Conservation (phyloP, 1,140 invertebrate species). For the Drosophila seguyi region DNA sequence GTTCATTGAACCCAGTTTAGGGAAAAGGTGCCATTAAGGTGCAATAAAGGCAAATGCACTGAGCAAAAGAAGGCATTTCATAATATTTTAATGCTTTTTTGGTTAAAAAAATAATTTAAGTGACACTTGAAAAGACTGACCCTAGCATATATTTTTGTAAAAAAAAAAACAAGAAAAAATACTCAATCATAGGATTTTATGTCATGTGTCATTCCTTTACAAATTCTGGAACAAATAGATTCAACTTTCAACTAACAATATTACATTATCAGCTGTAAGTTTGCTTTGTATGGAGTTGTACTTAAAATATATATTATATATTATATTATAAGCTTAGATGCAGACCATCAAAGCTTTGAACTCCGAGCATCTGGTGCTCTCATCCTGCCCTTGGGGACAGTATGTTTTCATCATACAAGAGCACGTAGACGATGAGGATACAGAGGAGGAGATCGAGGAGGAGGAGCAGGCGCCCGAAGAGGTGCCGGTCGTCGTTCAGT, state of each 20-base stretch:
- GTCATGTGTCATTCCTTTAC: not conserved
- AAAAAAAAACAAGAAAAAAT: not conserved
- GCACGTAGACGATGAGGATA: fast-evolving
- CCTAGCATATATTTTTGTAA: not conserved
- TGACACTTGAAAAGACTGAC: not conserved
- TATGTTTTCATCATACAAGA: no score
- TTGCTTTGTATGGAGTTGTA: not conserved
- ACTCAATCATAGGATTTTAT: not conserved
- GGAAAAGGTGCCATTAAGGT: constrained; percentile 11
- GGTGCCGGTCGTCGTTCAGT: not conserved
- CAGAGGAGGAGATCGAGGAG: not conserved
- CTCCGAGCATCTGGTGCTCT: not conserved
- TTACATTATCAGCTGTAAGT: not conserved
- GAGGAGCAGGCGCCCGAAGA: not conserved
- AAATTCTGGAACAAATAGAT: no score
- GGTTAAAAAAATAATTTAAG: not conserved
- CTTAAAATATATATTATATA: not conserved
- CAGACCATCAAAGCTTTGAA: not conserved
- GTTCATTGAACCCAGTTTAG: constrained; percentile 41
- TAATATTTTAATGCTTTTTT: not conserved
- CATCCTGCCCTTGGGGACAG: not conserved
- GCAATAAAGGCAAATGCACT: not conserved
- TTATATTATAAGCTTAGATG: not conserved
- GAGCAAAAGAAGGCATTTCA: not conserved
- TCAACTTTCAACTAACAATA: not conserved